phyloP scores from a whole-genome alignment of 2,888 invertebrate species.

The Autographa pulchrina region DNA sequence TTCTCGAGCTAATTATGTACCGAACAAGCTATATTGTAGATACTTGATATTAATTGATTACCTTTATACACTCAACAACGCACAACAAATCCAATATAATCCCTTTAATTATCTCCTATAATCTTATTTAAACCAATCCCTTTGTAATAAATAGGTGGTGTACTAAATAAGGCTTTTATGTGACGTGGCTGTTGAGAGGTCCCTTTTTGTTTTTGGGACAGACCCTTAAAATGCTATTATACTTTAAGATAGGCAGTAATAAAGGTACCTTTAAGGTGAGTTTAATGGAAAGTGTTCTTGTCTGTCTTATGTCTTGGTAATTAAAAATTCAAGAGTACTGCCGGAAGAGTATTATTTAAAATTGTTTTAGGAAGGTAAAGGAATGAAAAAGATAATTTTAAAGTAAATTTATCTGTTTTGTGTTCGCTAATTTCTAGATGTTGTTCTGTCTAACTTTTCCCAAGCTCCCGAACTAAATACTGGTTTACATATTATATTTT shows the following conservation, averaged over 20 bases:
- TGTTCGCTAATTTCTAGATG: too few species aligned
- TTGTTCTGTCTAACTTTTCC: too few species aligned
- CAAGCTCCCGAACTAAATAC: too few species aligned
- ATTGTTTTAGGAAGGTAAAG: too few species aligned
- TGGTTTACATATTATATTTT: too few species aligned
- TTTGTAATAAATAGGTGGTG: slow-evolving; percentile 26
- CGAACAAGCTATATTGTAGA: not conserved
- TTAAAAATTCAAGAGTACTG: not conserved
- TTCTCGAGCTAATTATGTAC: too few species aligned
- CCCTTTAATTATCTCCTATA: slow-evolving; percentile 29
- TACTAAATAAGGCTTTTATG: slow-evolving; percentile 39
- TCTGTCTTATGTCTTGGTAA: slow-evolving; percentile 3
- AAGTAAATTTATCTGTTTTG: too few species aligned
- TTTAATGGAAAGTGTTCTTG: slow-evolving; percentile 12
- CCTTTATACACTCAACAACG: slow-evolving; percentile 5
- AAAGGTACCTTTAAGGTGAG: slow-evolving; percentile 6
- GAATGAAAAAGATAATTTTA: too few species aligned
- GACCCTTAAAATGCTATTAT: slow-evolving; percentile 48
- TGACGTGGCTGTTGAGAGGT: slow-evolving; percentile 30
- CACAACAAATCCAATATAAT: slow-evolving; percentile 13
- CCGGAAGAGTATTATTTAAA: too few species aligned
- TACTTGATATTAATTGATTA: not conserved
- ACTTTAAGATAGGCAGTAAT: slow-evolving; percentile 9
- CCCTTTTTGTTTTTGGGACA: slow-evolving; percentile 41
- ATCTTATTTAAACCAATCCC: slow-evolving; percentile 35